Evolutionary conservation across 2,888 invertebrate genomes (phyloP).

Genomic region (Cephonodes hylas): DNA sequence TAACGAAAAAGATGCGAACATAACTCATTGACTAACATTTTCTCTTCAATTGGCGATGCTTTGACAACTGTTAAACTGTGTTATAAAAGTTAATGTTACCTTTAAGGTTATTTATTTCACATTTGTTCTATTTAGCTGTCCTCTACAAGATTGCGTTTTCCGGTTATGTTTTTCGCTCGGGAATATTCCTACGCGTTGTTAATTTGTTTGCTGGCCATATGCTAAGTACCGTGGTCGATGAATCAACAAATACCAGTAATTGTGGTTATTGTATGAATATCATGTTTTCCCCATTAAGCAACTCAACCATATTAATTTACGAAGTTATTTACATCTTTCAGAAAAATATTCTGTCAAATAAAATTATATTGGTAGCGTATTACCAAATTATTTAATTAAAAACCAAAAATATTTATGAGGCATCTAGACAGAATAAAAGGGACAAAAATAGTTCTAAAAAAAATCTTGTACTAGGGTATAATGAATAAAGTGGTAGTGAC

Average conservation of each 20-base stretch:
- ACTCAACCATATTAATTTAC: background rate
- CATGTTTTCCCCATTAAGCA: background rate
- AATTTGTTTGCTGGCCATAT: background rate
- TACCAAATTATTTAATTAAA: too few relatives aligned
- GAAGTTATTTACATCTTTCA: too few relatives aligned
- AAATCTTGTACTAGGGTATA: background rate
- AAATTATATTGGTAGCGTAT: too few relatives aligned
- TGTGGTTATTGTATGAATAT: background rate
- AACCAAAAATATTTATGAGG: too few relatives aligned
- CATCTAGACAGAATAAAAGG: too few relatives aligned
- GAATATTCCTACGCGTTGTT: background rate
- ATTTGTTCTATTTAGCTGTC: background rate
- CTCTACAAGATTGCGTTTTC: background rate
- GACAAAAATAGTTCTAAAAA: too few relatives aligned
- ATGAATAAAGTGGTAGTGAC: conserved; percentile 38
- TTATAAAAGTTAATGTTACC: background rate
- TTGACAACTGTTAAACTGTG: too few relatives aligned
- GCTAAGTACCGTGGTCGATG: background rate
- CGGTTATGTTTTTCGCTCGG: background rate
- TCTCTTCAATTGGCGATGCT: too few relatives aligned
- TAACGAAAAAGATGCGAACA: too few relatives aligned
- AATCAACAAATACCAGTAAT: background rate
- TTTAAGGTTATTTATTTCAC: background rate
- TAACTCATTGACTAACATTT: too few relatives aligned
- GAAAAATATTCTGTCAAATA: too few relatives aligned